phyloP scores from a whole-genome alignment of 2,797 vertebrate genomes.

The Cynopterus sphinx region DNA sequence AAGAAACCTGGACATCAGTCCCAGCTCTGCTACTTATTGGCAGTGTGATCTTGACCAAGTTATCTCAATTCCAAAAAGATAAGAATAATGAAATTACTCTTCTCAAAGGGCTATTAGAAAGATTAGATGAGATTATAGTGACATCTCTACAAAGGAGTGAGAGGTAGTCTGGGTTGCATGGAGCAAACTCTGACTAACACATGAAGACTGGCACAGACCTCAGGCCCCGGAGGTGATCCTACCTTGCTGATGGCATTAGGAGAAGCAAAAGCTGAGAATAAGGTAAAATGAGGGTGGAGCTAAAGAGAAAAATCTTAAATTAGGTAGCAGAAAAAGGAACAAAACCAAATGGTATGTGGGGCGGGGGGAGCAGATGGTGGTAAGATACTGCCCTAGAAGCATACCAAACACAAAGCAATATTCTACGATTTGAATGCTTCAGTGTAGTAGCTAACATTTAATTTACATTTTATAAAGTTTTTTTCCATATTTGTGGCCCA shows the following conservation, averaged over 20 bases:
- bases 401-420: conserved; percentile 9
- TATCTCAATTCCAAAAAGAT: conserved; percentile 18
- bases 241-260: neutral
- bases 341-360: neutral
- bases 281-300: neutral
- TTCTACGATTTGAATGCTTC: conserved; percentile 1
- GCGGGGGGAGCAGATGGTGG: neutral
- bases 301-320: neutral
- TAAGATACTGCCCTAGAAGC: neutral
- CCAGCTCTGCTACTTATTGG: neutral
- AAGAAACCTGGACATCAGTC: neutral
- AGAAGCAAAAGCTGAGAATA: conserved; percentile 4
- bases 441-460: neutral
- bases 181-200: neutral
- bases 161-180: neutral
- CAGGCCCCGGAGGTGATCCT: neutral
- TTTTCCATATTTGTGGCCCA: neutral
- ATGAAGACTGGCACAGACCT: neutral
- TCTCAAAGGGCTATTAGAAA: neutral
- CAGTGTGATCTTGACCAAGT: neutral
- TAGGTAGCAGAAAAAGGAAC: neutral
- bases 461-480: neutral
- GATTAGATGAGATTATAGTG: neutral
- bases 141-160: neutral
- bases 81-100: neutral